Conservation (phyloP, 2,113 vertebrate genomes). For the Heterotilapia buettikoferi region DNA sequence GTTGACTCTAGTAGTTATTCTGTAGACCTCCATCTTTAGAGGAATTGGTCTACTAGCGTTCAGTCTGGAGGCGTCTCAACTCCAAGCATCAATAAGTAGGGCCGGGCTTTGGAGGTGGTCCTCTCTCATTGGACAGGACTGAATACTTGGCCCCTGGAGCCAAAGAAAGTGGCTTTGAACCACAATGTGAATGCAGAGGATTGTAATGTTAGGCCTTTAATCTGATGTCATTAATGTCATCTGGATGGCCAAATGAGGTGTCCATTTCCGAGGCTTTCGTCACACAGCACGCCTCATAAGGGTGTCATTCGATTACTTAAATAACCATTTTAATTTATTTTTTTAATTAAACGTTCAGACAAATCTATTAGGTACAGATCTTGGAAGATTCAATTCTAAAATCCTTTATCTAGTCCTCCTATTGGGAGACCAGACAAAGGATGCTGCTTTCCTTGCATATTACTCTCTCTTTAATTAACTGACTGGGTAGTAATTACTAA, state of each 20-base stretch:
- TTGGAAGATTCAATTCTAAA: conserved; percentile 7
- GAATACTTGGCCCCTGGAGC: conserved; percentile 26
- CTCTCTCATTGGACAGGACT: conserved; percentile 33
- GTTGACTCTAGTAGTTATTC: conserved; percentile 51
- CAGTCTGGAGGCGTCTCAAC: conserved; percentile 10
- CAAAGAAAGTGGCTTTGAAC: conserved; percentile 42
- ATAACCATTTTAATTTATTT: not conserved
- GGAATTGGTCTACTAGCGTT: conserved; percentile 39
- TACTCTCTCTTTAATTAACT: not conserved
- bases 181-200: conserved; percentile 37
- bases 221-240: conserved; percentile 38
- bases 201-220: conserved; percentile 14
- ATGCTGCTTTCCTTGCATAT: conserved; percentile 29
- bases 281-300: conserved; percentile 46
- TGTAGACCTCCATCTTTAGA: conserved; percentile 56
- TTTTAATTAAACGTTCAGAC: conserved; percentile 37
- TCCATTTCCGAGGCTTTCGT: conserved; percentile 45
- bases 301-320: conserved; percentile 17
- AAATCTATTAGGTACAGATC: not conserved
- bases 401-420: conserved; percentile 26
- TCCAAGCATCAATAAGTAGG: conserved; percentile 49
- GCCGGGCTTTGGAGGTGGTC: not conserved
- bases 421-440: conserved; percentile 10
- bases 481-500: not conserved
- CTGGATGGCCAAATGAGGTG: conserved; percentile 31